A percentile compares a stretch with the other conserved stretches of the same genome.
Evolutionary conservation across 2,113 vertebrate species (phyloP).

Genomic region (Microcebus murinus): DNA sequence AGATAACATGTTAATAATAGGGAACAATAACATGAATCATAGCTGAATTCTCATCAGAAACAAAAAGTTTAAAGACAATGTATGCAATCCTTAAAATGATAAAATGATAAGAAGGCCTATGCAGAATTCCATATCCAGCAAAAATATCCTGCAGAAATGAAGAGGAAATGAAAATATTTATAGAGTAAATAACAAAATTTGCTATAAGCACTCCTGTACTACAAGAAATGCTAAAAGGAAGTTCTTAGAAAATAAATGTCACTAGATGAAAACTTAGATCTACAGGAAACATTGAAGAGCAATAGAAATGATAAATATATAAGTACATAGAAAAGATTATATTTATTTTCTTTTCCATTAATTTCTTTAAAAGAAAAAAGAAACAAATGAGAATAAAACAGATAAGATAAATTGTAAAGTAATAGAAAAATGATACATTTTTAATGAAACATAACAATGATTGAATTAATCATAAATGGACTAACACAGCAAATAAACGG

Average conservation of each 20-base stretch:
- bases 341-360: background rate
- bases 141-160: background rate
- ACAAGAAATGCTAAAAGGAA: background rate
- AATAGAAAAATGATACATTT: background rate
- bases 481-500: background rate
- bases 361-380: background rate
- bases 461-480: background rate
- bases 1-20: too few relatives aligned
- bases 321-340: background rate
- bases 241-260: background rate
- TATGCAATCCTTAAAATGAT: background rate
- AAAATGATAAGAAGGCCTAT: background rate
- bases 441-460: background rate
- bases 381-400: background rate
- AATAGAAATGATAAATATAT: background rate
- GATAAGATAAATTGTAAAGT: background rate
- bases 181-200: background rate
- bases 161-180: background rate
- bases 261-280: background rate
- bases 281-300: background rate
- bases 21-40: too few relatives aligned
- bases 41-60: too few relatives aligned
- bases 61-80: too few relatives aligned
- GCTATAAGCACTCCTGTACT: background rate
- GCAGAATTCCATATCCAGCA: background rate